Base-by-base conservation (phyloP, 2,888 invertebrate genomes). In the Venustoraphidia nigricollis region DNA sequence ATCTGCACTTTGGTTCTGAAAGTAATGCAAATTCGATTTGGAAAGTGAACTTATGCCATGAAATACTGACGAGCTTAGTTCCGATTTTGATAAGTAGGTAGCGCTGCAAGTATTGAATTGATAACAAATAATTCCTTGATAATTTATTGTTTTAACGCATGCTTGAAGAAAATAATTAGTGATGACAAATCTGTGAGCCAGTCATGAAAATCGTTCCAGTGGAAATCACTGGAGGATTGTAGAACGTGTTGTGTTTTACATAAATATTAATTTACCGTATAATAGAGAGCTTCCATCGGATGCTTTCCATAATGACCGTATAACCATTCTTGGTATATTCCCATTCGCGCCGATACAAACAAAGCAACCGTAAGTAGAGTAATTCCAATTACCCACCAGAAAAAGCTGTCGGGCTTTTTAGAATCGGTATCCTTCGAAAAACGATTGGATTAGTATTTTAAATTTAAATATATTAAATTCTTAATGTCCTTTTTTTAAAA, bases 261-360 rank as follows among this genome's bases (percentile, higher is more conserved):
- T 44, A 45, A 17, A 17, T 2, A 17, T 17, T 17, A 17, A 17
- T 65, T 66, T 70, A 82, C 81, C 49, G 90, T 87, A 59, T 84
- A 92, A 68, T 77, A 92, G 1, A 91, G 66, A 2, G 91, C 88
- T 66, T 93, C 92, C 61, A 81, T 77, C 0, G 96, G 90, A 71
- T 92, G 85, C 66, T 96, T 97, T 44, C 96, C 97, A 65, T 86
- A 79, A 51, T 77, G 77, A 34, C 75, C 70, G 61, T 90, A 90
- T 4, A 95, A 66, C 1, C 80, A 80, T 68, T 96, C 95, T 65
- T 96, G 96, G 66, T 88, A 93, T 50, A 68, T 67, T 8, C 96
- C 96, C 92, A 96, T 91, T 56, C 90, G 75, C 0, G 97, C 94
- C 0, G 96, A 95, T 49, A 95, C 73, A 57, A 97, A 83, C 46